phyloP scores from a whole-genome alignment of 2,797 vertebrate species.

The Epinephelus awoara region DNA sequence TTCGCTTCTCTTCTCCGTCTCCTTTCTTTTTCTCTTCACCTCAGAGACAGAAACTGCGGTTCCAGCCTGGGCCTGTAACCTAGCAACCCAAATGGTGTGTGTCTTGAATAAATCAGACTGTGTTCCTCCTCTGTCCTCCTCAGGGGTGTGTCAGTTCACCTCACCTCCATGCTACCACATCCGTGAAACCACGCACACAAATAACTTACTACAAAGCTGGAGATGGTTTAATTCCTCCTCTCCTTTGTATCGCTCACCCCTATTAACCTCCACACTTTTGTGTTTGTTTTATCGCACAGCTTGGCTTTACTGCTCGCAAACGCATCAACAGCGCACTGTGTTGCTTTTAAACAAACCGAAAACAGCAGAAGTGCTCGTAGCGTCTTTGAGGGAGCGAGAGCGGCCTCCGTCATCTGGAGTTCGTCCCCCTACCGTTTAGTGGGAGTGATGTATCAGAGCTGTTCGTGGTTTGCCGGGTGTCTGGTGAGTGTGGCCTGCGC shows the following conservation, averaged over 20 bases:
- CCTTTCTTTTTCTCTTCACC: conserved; percentile 46
- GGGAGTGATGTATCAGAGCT: conserved; percentile 49
- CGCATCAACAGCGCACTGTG: not conserved
- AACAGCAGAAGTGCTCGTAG: conserved; percentile 3
- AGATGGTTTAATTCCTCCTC: conserved; percentile 27
- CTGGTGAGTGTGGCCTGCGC: conserved; percentile 57
- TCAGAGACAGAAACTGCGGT: conserved; percentile 65
- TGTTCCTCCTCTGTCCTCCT: conserved; percentile 58
- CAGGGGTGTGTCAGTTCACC: conserved; percentile 59
- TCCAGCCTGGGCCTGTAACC: conserved; percentile 71
- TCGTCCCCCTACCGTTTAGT: conserved; percentile 41
- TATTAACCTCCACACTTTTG: conserved; percentile 19
- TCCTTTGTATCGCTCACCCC: conserved; percentile 12
- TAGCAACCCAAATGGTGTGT: conserved; percentile 80
- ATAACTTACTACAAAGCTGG: not conserved
- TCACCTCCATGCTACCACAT: conserved; percentile 42
- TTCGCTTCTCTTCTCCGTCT: conserved; percentile 17
- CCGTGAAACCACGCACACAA: conserved; percentile 25
- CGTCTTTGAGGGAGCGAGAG: conserved; percentile 8
- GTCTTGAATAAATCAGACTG: conserved; percentile 74
- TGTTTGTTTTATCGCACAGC: conserved; percentile 18
- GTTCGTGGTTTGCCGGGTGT: conserved; percentile 56
- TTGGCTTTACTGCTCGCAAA: not conserved
- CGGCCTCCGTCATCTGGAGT: conserved; percentile 44
- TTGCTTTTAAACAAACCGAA: conserved; percentile 9